A percentile compares a stretch with the other conserved stretches of the same genome.
These are phyloP conservation scores for Cantharis rufa DNA, from an alignment of 2,888 invertebrate species.

Conservation along the genomic window DNA sequence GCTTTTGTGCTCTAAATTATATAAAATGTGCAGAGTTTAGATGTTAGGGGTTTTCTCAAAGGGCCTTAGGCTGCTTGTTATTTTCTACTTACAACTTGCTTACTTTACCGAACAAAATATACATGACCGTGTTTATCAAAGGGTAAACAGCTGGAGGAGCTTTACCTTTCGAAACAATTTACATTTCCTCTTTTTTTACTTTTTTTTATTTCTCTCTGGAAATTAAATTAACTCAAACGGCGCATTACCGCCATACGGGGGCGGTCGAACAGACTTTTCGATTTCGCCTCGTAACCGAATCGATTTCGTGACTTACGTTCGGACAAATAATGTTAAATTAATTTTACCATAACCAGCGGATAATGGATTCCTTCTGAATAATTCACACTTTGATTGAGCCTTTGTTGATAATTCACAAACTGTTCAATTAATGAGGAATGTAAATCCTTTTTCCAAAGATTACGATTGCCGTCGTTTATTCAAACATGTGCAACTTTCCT, in stretches of 20 bases:
- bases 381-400: not conserved
- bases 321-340: not conserved
- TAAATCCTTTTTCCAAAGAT: not conserved
- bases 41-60: constrained; percentile 13
- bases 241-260: not conserved
- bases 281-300: not conserved
- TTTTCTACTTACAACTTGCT: constrained; percentile 21
- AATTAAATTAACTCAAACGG: not conserved
- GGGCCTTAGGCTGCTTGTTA: constrained; percentile 16
- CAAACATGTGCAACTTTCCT: not conserved
- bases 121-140: constrained; percentile 18
- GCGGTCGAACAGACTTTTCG: not conserved
- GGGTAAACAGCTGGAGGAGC: constrained; percentile 11
- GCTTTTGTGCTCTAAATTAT: constrained; percentile 8
- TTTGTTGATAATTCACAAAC: not conserved
- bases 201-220: not conserved
- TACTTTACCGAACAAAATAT: constrained; percentile 20
- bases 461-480: not conserved
- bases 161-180: constrained; percentile 12
- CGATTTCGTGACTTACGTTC: not conserved
- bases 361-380: not conserved
- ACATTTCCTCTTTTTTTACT: not conserved
- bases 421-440: constrained; percentile 2
- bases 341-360: not conserved
- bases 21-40: constrained; percentile 7